A percentile compares a stretch with the other conserved stretches of the same genome.
phyloP scores from a whole-genome alignment of 2,797 vertebrate genomes.

The Lagothrix lagotricha region DNA sequence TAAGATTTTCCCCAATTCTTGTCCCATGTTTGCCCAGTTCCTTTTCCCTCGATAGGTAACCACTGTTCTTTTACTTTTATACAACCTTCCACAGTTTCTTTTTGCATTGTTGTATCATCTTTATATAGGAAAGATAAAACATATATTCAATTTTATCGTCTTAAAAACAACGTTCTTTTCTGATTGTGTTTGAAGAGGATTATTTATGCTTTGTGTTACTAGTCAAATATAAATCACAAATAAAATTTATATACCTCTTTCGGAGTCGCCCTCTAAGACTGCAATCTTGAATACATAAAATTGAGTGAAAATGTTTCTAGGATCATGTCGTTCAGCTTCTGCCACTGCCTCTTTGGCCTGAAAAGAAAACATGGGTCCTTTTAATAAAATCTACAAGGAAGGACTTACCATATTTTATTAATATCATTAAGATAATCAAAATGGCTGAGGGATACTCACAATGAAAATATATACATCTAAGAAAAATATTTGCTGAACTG shows the following conservation, averaged over 20 bases:
- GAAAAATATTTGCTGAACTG: constrained; percentile 27
- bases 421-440: constrained; percentile 23
- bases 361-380: constrained; percentile 52
- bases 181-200: background rate
- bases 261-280: constrained; percentile 87
- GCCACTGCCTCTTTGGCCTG: constrained; percentile 93
- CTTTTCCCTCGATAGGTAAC: background rate
- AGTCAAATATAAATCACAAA: constrained; percentile 5
- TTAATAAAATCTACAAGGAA: constrained; percentile 43
- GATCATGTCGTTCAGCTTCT: constrained; percentile 91
- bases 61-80: background rate
- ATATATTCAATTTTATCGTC: background rate
- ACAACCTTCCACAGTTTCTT: background rate
- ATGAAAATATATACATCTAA: constrained; percentile 22
- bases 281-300: constrained; percentile 94
- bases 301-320: constrained; percentile 92
- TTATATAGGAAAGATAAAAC: background rate
- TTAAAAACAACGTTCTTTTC: constrained; percentile 1
- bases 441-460: background rate
- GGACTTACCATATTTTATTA: constrained; percentile 25
- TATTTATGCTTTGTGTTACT: constrained; percentile 35
- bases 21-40: background rate
- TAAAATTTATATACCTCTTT: constrained; percentile 89
- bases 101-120: constrained; percentile 18
- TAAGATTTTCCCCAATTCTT: background rate